Evolutionary conservation across 2,888 invertebrate species (phyloP).

Genomic region (Linnaemya tessellans): DNA sequence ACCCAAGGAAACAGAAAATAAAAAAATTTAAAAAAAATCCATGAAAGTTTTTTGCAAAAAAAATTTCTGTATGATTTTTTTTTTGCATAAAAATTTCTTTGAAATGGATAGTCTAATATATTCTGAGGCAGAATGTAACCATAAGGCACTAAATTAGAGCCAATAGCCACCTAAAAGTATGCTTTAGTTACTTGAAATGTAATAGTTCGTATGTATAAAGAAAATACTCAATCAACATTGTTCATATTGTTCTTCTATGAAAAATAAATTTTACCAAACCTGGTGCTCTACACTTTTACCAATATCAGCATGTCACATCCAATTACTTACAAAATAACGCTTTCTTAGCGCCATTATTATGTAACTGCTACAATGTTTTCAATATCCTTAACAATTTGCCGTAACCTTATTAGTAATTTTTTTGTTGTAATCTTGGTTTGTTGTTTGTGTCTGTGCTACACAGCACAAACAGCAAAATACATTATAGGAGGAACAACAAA

Average conservation of each 20-base stretch:
- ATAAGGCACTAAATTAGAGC: background rate
- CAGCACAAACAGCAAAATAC: slow-evolving; percentile 5
- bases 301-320: slow-evolving; percentile 54
- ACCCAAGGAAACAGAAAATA: no score
- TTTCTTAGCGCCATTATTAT: slow-evolving; percentile 12
- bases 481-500: background rate
- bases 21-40: no score
- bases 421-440: background rate
- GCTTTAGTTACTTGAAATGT: slow-evolving; percentile 20
- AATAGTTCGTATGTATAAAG: background rate
- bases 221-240: background rate
- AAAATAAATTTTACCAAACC: slow-evolving; percentile 34
- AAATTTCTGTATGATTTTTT: no score
- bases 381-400: slow-evolving; percentile 66
- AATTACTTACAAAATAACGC: slow-evolving; percentile 49
- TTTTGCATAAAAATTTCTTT: no score
- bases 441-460: background rate
- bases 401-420: slow-evolving; percentile 64
- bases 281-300: slow-evolving; percentile 5
- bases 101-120: no score
- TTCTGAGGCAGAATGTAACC: no score
- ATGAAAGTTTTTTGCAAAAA: no score
- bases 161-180: slow-evolving; percentile 7
- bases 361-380: slow-evolving; percentile 42
- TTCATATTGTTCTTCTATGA: background rate